These are phyloP conservation scores for Mugil cephalus DNA, from an alignment of 2,113 vertebrate genomes.

Conservation along the genomic window DNA sequence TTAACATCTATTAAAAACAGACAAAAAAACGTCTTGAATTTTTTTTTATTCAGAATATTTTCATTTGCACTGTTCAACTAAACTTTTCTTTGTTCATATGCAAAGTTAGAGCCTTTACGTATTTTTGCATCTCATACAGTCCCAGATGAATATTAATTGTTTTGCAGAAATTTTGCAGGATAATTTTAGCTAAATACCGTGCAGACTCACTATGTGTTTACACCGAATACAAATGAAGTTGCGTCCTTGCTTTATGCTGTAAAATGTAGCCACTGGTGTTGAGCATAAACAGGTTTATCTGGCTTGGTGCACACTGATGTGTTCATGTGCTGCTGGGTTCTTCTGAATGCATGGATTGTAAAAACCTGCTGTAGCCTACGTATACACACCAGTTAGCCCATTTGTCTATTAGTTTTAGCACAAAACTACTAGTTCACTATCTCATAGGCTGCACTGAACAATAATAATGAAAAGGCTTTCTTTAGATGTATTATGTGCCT, in stretches of 20 bases:
- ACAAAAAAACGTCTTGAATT: no score
- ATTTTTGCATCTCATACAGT: neutral
- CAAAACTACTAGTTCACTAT: slow-evolving; percentile 14
- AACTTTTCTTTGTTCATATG: neutral
- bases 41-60: neutral
- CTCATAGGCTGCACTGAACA: slow-evolving; percentile 7
- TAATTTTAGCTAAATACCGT: neutral
- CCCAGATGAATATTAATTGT: no score
- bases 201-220: neutral
- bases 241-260: slow-evolving; percentile 16
- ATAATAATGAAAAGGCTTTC: neutral
- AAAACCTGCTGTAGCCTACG: no score
- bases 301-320: neutral
- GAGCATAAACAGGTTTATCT: slow-evolving; percentile 51
- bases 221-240: slow-evolving; percentile 5
- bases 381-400: slow-evolving; percentile 6
- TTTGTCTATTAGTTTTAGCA: slow-evolving; percentile 28
- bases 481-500: slow-evolving; percentile 46
- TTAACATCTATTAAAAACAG: neutral
- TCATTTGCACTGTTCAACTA: neutral
- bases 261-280: slow-evolving; percentile 10
- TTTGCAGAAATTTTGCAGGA: neutral
- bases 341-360: no score
- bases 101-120: neutral
- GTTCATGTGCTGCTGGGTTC: neutral